A percentile compares a stretch with the other conserved stretches of the same genome.
Evolutionary conservation across 1,140 invertebrate genomes (phyloP).

Genomic region (Bombus consobrinus): DNA sequence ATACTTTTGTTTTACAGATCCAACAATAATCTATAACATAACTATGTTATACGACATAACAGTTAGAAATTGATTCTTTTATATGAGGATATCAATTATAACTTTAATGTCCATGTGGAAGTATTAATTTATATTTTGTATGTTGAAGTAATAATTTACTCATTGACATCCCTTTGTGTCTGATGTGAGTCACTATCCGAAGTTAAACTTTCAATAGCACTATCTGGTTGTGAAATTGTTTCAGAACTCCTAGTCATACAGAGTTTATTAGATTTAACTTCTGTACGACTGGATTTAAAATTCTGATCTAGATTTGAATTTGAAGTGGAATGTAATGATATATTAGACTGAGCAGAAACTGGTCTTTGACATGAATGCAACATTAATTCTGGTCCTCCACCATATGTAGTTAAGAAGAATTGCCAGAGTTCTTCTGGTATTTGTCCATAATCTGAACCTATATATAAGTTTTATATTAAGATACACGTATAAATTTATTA

Average conservation of each 20-base stretch:
- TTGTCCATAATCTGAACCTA: constrained; percentile 92
- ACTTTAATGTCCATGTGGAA: constrained; percentile 46
- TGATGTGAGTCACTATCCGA: constrained; percentile 75
- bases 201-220: constrained; percentile 73
- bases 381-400: constrained; percentile 92
- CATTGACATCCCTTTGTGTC: constrained; percentile 71
- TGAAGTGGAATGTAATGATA: constrained; percentile 80
- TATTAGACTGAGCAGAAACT: constrained; percentile 73
- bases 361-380: constrained; percentile 80
- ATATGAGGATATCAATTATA: constrained; percentile 42
- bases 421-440: constrained; percentile 93
- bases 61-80: constrained; percentile 36
- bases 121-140: constrained; percentile 36
- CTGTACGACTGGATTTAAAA: constrained; percentile 71
- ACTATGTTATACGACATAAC: constrained; percentile 6
- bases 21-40: constrained; percentile 46
- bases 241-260: constrained; percentile 76
- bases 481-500: background rate
- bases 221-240: constrained; percentile 77
- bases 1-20: constrained; percentile 37
- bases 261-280: constrained; percentile 73
- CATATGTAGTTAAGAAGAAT: constrained; percentile 92
- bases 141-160: constrained; percentile 62
- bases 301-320: constrained; percentile 76
- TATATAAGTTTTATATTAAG: constrained; percentile 32